A percentile compares a stretch with the other conserved stretches of the same genome.
These are phyloP conservation scores for Semibalanus balanoides DNA, from an alignment of 1,140 invertebrate species.

Conservation along the genomic window DNA sequence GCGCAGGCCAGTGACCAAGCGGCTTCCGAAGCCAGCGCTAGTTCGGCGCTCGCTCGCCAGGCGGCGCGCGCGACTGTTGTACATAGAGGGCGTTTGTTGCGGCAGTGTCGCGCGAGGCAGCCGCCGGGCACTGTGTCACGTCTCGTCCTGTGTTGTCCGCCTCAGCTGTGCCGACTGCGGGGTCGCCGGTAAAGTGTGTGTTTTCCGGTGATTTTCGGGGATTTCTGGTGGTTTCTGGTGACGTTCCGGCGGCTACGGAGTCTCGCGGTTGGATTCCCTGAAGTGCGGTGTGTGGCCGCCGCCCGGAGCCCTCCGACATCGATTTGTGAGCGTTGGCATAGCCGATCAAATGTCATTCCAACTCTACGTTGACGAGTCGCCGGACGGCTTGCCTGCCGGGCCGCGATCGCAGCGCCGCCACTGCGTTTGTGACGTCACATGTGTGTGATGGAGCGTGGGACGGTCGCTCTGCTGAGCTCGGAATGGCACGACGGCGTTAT, in stretches of 20 bases:
- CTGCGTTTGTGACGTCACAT: not conserved
- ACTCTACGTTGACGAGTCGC: not conserved
- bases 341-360: not conserved
- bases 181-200: too few species aligned
- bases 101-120: too few species aligned
- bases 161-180: not conserved
- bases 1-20: not conserved
- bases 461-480: not conserved
- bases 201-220: not conserved
- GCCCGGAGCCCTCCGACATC: too few species aligned
- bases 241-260: too few species aligned
- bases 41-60: too few species aligned
- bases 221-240: too few species aligned
- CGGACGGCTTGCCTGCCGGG: not conserved
- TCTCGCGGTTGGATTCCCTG: not conserved
- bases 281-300: not conserved
- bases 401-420: too few species aligned
- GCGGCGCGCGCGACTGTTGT: not conserved
- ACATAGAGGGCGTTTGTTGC: not conserved
- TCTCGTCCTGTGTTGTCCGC: not conserved
- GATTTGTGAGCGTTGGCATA: not conserved
- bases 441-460: not conserved
- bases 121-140: not conserved
- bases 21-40: not conserved
- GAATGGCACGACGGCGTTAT: not conserved